Conservation (phyloP, 2,888 invertebrate genomes). For the Lochmaea crataegi region DNA sequence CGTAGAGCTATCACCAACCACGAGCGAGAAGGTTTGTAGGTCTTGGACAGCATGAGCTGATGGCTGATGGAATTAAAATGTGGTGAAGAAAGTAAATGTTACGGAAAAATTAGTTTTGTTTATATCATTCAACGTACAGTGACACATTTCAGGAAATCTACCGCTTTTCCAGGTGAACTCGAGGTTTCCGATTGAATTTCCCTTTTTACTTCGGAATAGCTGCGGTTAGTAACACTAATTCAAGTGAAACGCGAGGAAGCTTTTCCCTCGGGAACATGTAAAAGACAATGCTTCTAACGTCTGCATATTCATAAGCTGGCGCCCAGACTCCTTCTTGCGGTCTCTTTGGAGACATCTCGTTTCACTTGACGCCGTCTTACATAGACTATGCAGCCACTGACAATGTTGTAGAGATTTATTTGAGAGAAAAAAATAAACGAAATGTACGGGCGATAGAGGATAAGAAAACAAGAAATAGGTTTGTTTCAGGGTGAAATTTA, state of each 20-base stretch:
- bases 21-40: too few relatives aligned
- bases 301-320: slow-evolving; percentile 49
- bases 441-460: slow-evolving; percentile 3
- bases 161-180: background rate
- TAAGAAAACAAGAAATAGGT: background rate
- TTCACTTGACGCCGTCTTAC: slow-evolving; percentile 40
- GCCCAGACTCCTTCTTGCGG: slow-evolving; percentile 41
- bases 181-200: background rate
- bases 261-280: slow-evolving; percentile 35
- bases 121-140: too few relatives aligned
- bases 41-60: too few relatives aligned
- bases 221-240: slow-evolving; percentile 31
- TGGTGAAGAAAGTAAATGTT: too few relatives aligned
- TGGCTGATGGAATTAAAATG: too few relatives aligned
- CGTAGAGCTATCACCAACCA: too few relatives aligned
- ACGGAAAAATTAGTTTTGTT: too few relatives aligned
- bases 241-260: slow-evolving; percentile 25
- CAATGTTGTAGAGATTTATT: slow-evolving; percentile 31
- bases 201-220: background rate
- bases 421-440: slow-evolving; percentile 6
- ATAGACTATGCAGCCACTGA: slow-evolving; percentile 28
- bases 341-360: slow-evolving; percentile 38
- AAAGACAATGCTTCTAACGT: slow-evolving; percentile 40
- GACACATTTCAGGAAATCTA: background rate
- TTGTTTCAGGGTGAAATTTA: background rate